phyloP scores from a whole-genome alignment of 2,888 invertebrate genomes.

The Conus canariensis region DNA sequence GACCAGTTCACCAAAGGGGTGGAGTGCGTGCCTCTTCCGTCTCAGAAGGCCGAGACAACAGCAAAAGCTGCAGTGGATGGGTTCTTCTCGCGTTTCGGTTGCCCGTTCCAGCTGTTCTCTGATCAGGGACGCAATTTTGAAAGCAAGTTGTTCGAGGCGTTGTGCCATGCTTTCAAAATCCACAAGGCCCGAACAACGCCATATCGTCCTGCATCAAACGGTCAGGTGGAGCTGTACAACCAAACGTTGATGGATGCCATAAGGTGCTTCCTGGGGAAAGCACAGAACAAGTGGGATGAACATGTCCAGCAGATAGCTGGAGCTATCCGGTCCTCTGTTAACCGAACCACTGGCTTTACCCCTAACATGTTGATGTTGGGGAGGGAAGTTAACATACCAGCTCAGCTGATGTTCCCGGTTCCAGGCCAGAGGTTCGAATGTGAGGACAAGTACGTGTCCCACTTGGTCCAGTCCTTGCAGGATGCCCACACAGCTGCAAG shows the following conservation, averaged over 20 bases:
- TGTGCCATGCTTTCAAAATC: neutral
- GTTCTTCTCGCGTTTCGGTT: neutral
- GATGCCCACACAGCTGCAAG: accelerated
- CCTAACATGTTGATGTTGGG: conserved; percentile 21
- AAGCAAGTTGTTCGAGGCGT: neutral
- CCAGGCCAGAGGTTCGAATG: no score
- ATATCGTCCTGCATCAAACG: neutral
- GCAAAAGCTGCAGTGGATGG: neutral
- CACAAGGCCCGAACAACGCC: neutral
- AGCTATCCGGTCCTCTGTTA: neutral
- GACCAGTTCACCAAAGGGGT: conserved; percentile 26
- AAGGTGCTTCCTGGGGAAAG: neutral
- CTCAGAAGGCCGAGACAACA: neutral
- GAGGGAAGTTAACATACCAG: neutral
- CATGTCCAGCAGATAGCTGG: neutral
- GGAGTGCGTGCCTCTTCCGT: no score
- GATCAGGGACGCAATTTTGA: conserved; percentile 3
- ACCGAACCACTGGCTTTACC: neutral
- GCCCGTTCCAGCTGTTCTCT: neutral
- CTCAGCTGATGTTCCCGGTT: neutral
- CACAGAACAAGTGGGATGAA: neutral
- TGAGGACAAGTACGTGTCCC: neutral
- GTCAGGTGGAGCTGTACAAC: conserved; percentile 13
- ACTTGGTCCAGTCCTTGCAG: neutral
- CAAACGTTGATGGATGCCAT: neutral